phyloP scores from a whole-genome alignment of 92 coral and sea anemone species.

The Phenganax subtilis region DNA sequence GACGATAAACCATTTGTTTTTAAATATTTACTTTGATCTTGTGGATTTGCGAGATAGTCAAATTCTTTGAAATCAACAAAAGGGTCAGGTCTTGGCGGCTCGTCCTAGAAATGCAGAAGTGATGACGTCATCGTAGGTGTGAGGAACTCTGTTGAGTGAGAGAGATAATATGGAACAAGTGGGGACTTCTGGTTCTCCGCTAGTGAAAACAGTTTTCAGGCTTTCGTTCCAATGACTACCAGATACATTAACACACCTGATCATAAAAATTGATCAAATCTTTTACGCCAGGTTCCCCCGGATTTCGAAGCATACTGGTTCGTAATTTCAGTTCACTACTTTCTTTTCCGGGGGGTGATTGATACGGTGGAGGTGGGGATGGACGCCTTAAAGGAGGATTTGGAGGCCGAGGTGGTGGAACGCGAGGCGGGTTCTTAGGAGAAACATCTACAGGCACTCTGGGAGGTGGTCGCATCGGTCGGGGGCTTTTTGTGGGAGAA shows the following conservation, averaged over 20 bases:
- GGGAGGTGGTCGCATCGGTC: neutral
- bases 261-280: constrained; percentile 33
- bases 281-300: constrained; percentile 30
- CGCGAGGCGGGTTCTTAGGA: constrained; percentile 50
- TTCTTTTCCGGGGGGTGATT: constrained; percentile 19
- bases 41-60: neutral
- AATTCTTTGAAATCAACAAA: constrained; percentile 22
- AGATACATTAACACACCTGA: constrained; percentile 13
- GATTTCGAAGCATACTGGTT: constrained; percentile 23
- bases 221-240: neutral
- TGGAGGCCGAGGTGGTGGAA: constrained; percentile 77
- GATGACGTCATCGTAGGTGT: constrained; percentile 16
- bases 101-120: constrained; percentile 33
- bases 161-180: constrained; percentile 32
- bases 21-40: neutral
- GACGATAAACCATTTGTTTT: neutral
- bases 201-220: neutral
- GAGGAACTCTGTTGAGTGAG: constrained; percentile 29
- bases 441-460: constrained; percentile 39
- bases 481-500: constrained; percentile 26
- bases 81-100: neutral
- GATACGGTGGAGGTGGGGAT: constrained; percentile 42
- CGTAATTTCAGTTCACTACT: neutral
- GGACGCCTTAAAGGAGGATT: constrained; percentile 51
- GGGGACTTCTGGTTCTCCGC: neutral